These are phyloP conservation scores for Cheumatopsyche charites DNA, from an alignment of 1,140 invertebrate genomes.

Conservation along the genomic window DNA sequence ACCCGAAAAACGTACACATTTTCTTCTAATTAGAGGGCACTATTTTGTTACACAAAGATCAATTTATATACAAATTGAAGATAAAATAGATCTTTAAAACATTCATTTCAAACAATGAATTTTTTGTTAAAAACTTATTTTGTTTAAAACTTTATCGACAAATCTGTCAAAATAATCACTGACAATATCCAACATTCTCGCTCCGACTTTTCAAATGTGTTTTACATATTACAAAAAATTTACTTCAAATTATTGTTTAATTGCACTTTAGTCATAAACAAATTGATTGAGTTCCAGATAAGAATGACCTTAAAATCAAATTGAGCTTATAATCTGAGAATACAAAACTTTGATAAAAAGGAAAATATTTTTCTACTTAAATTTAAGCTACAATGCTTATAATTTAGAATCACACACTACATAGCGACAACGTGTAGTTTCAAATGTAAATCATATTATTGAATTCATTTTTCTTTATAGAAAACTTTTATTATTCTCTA, in stretches of 20 bases:
- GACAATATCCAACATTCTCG: too few species aligned
- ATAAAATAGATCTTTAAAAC: too few species aligned
- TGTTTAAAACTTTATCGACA: too few species aligned
- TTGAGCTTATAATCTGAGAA: background rate
- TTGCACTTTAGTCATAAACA: background rate
- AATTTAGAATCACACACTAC: constrained; percentile 44
- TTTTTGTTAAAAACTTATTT: too few species aligned
- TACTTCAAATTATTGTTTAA: too few species aligned
- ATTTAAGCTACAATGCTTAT: constrained; percentile 24
- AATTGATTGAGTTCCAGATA: background rate
- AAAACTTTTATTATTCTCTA: constrained; percentile 34
- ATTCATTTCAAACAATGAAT: too few species aligned
- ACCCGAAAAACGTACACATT: constrained; percentile 22
- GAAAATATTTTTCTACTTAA: constrained; percentile 47
- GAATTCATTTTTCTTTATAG: constrained; percentile 11
- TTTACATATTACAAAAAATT: too few species aligned
- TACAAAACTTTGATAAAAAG: constrained; percentile 19
- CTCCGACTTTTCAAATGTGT: too few species aligned
- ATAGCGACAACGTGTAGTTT: constrained; percentile 42
- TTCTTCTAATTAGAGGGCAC: constrained; percentile 44
- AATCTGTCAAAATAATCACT: too few species aligned
- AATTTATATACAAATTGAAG: constrained; percentile 37
- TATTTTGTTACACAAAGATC: constrained; percentile 39
- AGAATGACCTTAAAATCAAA: background rate
- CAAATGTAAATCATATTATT: constrained; percentile 17